Conservation (phyloP, 2,888 invertebrate genomes). For the Gastrophysa polygoni region DNA sequence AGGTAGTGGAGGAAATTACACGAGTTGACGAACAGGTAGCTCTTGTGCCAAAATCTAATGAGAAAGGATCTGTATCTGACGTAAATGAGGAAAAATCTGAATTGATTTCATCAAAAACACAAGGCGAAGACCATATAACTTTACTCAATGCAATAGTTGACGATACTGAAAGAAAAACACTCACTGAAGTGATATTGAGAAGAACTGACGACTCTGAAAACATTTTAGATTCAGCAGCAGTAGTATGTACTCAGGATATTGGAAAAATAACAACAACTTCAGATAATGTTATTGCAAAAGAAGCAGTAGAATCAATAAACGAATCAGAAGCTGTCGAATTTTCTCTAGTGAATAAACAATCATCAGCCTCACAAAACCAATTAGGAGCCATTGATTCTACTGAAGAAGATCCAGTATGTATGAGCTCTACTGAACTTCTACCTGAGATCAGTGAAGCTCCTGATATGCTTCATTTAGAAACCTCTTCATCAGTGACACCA, state of each 20-base stretch:
- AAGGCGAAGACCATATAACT: neutral
- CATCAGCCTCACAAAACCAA: too few relatives aligned
- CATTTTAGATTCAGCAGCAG: constrained; percentile 2
- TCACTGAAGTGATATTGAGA: neutral
- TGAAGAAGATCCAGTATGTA: too few relatives aligned
- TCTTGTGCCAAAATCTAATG: too few relatives aligned
- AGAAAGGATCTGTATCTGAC: too few relatives aligned
- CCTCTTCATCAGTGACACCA: too few relatives aligned
- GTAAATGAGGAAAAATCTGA: too few relatives aligned
- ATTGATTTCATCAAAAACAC: neutral
- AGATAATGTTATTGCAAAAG: constrained; percentile 27
- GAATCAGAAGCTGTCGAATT: constrained; percentile 6
- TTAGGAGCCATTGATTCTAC: too few relatives aligned
- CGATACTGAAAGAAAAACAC: neutral
- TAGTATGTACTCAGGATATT: neutral
- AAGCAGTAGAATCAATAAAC: constrained; percentile 8
- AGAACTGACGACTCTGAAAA: neutral
- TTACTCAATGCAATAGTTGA: neutral
- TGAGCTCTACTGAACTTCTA: too few relatives aligned
- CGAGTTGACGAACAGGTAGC: neutral
- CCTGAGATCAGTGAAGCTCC: too few relatives aligned
- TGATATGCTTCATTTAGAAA: too few relatives aligned
- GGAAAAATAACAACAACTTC: constrained; percentile 14
- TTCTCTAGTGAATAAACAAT: neutral
- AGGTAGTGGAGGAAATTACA: neutral